These are phyloP conservation scores for Denticeps clupeoides DNA, from an alignment of 2,797 vertebrate genomes.

Conservation along the genomic window DNA sequence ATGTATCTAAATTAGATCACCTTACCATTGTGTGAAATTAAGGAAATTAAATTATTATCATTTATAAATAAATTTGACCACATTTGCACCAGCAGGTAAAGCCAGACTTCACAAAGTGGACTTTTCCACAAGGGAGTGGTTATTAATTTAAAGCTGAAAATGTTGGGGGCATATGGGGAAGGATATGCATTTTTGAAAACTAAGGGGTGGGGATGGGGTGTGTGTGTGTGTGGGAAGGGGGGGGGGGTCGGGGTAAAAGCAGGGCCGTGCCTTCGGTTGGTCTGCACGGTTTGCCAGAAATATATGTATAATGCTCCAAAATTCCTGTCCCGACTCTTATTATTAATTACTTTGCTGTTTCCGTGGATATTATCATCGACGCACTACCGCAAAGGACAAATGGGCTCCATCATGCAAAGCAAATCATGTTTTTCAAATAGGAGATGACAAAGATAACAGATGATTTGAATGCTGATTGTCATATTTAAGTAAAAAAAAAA, in stretches of 20 bases:
- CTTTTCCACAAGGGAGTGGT: slow-evolving; percentile 23
- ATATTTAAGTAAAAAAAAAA: no score
- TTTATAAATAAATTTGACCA: background rate
- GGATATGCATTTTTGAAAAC: slow-evolving; percentile 33
- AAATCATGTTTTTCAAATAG: background rate
- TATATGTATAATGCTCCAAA: slow-evolving; percentile 35
- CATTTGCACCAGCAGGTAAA: slow-evolving; percentile 25
- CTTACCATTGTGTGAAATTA: no score
- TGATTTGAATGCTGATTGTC: no score
- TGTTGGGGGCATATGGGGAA: slow-evolving; percentile 27
- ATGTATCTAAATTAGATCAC: no score
- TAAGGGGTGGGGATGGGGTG: slow-evolving; percentile 28
- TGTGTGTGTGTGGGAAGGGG: slow-evolving; percentile 32
- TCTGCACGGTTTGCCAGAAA: slow-evolving; percentile 34
- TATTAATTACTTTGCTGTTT: slow-evolving; percentile 33
- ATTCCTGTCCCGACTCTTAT: slow-evolving; percentile 18
- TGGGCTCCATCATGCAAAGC: background rate
- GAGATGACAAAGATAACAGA: background rate
- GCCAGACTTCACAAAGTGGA: slow-evolving; percentile 20
- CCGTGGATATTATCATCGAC: slow-evolving; percentile 26
- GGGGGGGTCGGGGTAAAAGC: slow-evolving; percentile 18
- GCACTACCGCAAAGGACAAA: slow-evolving; percentile 18
- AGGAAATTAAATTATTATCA: no score
- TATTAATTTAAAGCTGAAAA: slow-evolving; percentile 31
- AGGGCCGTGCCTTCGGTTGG: slow-evolving; percentile 35